Conservation (phyloP, 2,797 vertebrate genomes). For the Arctocebus calabarensis region DNA sequence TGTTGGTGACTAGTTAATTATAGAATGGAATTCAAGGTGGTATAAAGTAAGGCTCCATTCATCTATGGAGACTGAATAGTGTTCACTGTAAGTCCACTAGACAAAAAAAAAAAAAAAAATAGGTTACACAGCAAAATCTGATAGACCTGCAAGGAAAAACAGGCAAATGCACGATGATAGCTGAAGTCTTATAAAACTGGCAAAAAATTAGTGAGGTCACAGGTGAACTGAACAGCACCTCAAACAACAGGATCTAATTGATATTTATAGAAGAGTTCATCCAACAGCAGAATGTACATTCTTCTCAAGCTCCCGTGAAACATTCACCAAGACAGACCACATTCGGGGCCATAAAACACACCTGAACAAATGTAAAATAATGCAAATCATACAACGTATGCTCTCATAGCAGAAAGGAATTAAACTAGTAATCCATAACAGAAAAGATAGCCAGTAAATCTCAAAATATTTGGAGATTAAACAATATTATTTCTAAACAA, state of each 20-base stretch:
- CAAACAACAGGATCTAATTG: not conserved
- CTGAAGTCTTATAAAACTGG: not conserved
- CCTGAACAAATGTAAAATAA: constrained; percentile 25
- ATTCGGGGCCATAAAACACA: constrained; percentile 20
- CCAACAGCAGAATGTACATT: not conserved
- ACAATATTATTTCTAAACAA: not conserved
- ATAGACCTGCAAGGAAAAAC: not conserved
- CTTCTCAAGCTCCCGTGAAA: constrained; percentile 23
- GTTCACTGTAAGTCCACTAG: not conserved
- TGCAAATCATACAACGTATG: not conserved
- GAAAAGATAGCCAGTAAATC: not conserved
- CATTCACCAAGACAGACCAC: not conserved
- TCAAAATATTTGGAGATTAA: not conserved
- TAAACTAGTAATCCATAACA: not conserved
- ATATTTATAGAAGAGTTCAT: not conserved
- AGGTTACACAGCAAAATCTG: not conserved
- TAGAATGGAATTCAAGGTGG: no score
- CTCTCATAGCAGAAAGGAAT: not conserved
- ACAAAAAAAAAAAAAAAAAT: not conserved
- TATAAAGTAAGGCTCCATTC: no score
- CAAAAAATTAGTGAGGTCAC: not conserved
- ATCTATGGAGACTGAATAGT: not conserved
- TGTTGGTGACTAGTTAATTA: not conserved
- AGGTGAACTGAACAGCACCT: not conserved
- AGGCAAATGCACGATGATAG: not conserved